Conservation (phyloP, 2,888 invertebrate genomes). For the Biston betularia region DNA sequence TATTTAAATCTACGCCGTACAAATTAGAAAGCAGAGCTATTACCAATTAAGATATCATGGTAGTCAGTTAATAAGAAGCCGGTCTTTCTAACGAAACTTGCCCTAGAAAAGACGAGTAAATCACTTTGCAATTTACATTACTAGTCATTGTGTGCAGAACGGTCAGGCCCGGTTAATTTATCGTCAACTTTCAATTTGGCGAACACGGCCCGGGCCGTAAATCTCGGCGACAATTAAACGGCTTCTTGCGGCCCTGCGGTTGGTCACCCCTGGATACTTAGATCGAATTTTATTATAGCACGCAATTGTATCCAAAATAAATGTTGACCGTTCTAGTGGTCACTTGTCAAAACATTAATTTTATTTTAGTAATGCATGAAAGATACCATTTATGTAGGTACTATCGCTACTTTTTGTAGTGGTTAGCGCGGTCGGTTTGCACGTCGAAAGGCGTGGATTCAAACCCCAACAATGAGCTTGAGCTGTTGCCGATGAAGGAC, state of each 20-base stretch:
- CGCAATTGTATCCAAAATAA: no score
- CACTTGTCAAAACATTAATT: no score
- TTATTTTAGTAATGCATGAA: no score
- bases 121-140: slow-evolving; percentile 46
- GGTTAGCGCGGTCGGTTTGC: no score
- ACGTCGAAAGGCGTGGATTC: no score
- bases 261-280: slow-evolving; percentile 54
- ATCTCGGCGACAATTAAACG: slow-evolving; percentile 75
- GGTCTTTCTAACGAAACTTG: slow-evolving; percentile 6
- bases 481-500: no score
- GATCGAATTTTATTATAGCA: slow-evolving; percentile 1
- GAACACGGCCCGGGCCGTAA: slow-evolving; percentile 74
- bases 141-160: slow-evolving; percentile 48
- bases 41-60: background rate
- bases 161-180: slow-evolving; percentile 69
- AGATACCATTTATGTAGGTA: no score
- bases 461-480: no score
- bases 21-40: no score
- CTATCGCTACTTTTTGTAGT: no score
- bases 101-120: slow-evolving; percentile 34
- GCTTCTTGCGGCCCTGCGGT: slow-evolving; percentile 71
- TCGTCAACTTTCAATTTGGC: slow-evolving; percentile 82
- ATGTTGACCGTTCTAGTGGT: no score
- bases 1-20: no score
- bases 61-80: background rate